Conservation (phyloP, 2,888 invertebrate genomes). For the Octonoba sinensis region DNA sequence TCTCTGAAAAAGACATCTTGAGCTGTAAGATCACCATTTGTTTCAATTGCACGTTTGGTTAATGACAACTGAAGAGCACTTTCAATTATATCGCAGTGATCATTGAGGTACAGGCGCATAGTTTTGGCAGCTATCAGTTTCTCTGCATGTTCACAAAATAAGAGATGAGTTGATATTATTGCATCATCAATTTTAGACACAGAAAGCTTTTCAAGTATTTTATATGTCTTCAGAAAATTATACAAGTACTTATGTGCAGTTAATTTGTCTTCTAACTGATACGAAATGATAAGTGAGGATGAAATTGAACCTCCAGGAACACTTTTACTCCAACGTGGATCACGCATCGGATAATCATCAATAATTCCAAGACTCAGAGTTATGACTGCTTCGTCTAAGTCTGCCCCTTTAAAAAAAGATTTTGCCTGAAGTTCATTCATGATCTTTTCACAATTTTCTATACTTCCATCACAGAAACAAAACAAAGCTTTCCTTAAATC, state of each 20-base stretch:
- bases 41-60: constrained; percentile 68
- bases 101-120: constrained; percentile 77
- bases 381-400: constrained; percentile 77
- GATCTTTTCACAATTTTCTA: constrained; percentile 71
- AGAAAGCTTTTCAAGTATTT: constrained; percentile 72
- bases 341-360: constrained; percentile 89
- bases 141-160: constrained; percentile 83
- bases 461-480: constrained; percentile 19
- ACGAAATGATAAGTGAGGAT: constrained; percentile 84
- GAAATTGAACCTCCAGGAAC: constrained; percentile 74
- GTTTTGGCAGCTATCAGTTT: constrained; percentile 82
- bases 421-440: constrained; percentile 73
- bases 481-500: constrained; percentile 40
- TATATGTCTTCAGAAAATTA: constrained; percentile 75
- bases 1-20: constrained; percentile 83
- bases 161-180: constrained; percentile 75
- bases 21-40: constrained; percentile 75
- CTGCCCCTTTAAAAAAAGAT: constrained; percentile 46
- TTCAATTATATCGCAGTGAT: constrained; percentile 73
- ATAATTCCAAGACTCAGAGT: constrained; percentile 82
- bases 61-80: constrained; percentile 76
- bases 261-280: constrained; percentile 89
- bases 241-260: constrained; percentile 83
- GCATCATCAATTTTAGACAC: constrained; percentile 72
- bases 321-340: constrained; percentile 82